A percentile compares a stretch with the other conserved stretches of the same genome.
Conservation (phyloP, 2,888 invertebrate genomes). For the Liopterus haemorrhoidalis region DNA sequence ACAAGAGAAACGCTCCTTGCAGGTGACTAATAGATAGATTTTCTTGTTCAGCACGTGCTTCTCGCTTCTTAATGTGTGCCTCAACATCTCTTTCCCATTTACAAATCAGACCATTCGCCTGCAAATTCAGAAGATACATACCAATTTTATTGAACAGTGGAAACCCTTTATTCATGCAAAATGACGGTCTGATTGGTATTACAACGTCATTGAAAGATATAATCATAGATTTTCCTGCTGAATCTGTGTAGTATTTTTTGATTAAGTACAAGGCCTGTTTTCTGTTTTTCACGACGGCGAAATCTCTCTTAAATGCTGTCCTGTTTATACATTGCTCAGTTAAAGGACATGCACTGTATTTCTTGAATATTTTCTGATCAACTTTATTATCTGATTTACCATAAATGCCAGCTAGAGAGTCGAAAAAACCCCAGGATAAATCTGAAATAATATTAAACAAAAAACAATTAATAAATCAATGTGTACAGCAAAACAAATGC, state of each 20-base stretch:
- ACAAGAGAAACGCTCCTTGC: conserved; percentile 3
- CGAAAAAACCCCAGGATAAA: no score
- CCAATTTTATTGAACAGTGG: conserved; percentile 14
- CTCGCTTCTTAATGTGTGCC: background rate
- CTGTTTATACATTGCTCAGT: conserved; percentile 3
- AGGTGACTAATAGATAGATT: conserved; percentile 1
- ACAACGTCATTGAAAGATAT: background rate
- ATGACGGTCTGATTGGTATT: background rate
- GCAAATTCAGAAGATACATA: conserved; percentile 1
- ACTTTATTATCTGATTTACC: no score
- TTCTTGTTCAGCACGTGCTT: conserved; percentile 5
- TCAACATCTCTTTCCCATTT: conserved; percentile 18
- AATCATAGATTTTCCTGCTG: background rate
- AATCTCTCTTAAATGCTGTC: conserved; percentile 8
- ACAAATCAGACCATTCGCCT: conserved; percentile 11
- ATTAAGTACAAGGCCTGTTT: conserved; percentile 7
- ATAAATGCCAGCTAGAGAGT: no score
- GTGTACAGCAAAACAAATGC: no score
- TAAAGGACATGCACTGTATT: conserved; percentile 1
- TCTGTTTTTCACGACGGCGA: conserved; percentile 7
- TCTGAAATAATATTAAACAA: no score
- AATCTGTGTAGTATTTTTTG: conserved; percentile 1
- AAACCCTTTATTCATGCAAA: conserved; percentile 13
- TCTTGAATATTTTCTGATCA: background rate
- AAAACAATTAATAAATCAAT: no score